A percentile compares a stretch with the other conserved stretches of the same genome.
These are phyloP conservation scores for Crocallis elinguaria DNA, from an alignment of 2,888 invertebrate species.

Conservation along the genomic window DNA sequence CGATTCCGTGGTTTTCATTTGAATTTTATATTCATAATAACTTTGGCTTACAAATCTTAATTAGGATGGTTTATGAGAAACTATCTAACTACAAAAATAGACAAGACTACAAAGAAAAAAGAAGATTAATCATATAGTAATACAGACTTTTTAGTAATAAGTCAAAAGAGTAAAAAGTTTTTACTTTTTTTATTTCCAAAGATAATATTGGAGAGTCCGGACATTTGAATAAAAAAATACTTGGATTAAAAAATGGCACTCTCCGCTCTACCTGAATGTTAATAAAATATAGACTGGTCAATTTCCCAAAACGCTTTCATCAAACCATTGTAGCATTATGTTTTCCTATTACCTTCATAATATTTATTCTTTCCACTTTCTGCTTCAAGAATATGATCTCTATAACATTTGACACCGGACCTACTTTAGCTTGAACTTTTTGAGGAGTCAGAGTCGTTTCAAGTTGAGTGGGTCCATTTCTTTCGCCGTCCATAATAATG, in stretches of 20 bases:
- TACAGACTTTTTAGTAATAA: too few species aligned
- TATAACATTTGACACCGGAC: slow-evolving; percentile 46
- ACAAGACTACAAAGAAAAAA: too few species aligned
- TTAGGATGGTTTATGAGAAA: too few species aligned
- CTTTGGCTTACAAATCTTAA: too few species aligned
- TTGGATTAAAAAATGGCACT: slow-evolving; percentile 10
- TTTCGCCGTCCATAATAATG: slow-evolving; percentile 82
- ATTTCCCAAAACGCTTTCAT: slow-evolving; percentile 73
- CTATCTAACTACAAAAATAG: too few species aligned
- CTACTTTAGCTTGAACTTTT: slow-evolving; percentile 41
- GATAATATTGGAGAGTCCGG: background rate
- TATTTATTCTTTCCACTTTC: slow-evolving; percentile 61
- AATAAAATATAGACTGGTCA: slow-evolving; percentile 56
- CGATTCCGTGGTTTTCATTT: too few species aligned
- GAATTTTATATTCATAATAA: too few species aligned
- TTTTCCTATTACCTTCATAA: slow-evolving; percentile 73
- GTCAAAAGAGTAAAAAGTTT: too few species aligned
- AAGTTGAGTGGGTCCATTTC: slow-evolving; percentile 78
- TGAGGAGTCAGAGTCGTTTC: slow-evolving; percentile 61
- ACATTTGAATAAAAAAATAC: background rate
- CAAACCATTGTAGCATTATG: slow-evolving; percentile 67
- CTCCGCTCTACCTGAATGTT: slow-evolving; percentile 28
- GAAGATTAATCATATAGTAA: too few species aligned
- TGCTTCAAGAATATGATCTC: slow-evolving; percentile 44
- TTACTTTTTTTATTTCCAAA: background rate